Evolutionary conservation across 2,888 invertebrate species (phyloP), one percentile per base, ranked within the genome.

Genomic region (Tholera decimalis): DNA sequence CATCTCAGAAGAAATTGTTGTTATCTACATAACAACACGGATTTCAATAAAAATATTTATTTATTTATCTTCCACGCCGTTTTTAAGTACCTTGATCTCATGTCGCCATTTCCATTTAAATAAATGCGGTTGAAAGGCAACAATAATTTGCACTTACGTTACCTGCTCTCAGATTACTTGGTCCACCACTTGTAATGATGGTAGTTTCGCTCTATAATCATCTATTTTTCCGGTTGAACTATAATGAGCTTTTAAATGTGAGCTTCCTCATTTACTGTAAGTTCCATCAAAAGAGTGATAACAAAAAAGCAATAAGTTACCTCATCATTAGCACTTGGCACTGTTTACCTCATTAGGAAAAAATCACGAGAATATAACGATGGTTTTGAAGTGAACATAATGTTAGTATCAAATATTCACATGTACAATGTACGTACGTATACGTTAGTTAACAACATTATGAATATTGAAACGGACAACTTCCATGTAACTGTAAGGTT

Each of bases 401-500:
- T 54, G 22, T 33, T 58, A 41, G 7, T 55, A 4, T 41, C 46
- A n/a, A n/a, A n/a, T n/a, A n/a, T n/a, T n/a, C n/a, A n/a, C n/a
- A n/a, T n/a, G n/a, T 39, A 44, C 24, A 51, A 57, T 46, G 47
- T 56, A 65, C 30, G 43, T 61, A 57, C 43, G 59, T 66, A 68
- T 70, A 77, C 70, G 67, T 44, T n/a, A 71, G 59, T 80, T 79
- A 82, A 77, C 77, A 79, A 35, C 50, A 58, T 66, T 71, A 73
- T 78, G 80, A 75, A 79, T 76, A 83, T 81, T 78, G 71, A 77
- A 76, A 80, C 65, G 56, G 51, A 66, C 64, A 65, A 70, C 79
- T 83, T 84, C 83, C 82, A 80, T 77, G 66, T 84, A 74, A 78
- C 65, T 73, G 73, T 80, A 76, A 75, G 72, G 72, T 62, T 49